Evolutionary conservation across 2,113 vertebrate species (phyloP).

Genomic region (Rhinolophus sinicus): DNA sequence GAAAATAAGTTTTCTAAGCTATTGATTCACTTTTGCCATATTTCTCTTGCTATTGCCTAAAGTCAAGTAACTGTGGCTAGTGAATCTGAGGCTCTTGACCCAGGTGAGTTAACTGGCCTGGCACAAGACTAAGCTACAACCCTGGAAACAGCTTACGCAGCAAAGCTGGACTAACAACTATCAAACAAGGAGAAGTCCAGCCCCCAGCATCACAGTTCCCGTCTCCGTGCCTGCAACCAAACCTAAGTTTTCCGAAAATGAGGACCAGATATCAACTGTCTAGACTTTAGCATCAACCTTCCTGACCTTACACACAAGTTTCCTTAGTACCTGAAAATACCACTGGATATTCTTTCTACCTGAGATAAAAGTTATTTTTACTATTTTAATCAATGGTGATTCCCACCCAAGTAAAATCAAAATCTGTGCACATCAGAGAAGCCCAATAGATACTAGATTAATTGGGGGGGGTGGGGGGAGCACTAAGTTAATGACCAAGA

Average conservation of each 20-base stretch:
- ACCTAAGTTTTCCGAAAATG: background rate
- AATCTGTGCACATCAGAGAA: background rate
- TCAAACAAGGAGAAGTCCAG: background rate
- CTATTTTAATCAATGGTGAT: background rate
- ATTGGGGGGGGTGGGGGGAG: background rate
- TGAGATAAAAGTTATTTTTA: background rate
- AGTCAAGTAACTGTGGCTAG: background rate
- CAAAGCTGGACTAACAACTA: background rate
- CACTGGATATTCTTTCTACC: conserved; percentile 7
- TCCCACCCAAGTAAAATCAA: conserved; percentile 27
- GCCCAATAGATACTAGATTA: background rate
- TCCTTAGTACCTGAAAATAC: background rate
- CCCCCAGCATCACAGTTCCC: background rate
- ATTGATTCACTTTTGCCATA: background rate
- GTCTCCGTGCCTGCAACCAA: background rate
- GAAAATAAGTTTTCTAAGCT: background rate
- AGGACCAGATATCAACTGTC: background rate
- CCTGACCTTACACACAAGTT: background rate
- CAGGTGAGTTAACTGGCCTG: background rate
- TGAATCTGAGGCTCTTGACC: background rate
- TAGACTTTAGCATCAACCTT: background rate
- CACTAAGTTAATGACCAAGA: background rate
- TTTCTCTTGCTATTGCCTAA: background rate
- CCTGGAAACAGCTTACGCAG: background rate
- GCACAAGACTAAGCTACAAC: background rate